Base-by-base conservation (phyloP, 2,888 invertebrate genomes). In the Seira ritae region DNA sequence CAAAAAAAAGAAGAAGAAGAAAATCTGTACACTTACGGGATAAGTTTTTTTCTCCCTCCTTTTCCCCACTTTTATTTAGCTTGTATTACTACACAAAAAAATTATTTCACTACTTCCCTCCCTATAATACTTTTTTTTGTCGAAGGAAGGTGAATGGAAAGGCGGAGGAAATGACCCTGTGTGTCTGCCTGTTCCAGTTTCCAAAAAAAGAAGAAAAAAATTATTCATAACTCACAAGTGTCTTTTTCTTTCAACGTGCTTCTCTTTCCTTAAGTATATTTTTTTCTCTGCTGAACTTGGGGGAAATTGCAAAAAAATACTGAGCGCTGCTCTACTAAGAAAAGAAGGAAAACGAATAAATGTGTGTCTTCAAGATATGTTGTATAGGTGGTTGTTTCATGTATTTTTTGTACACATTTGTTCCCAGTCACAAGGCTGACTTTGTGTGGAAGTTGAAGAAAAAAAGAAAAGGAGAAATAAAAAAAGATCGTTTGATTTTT, bases 101-200 rank as follows among this genome's bases (percentile, higher is more conserved):
- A 62, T 62, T 62, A 62, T 62, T 62, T 62, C 42, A 70, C 22
- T 42, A 42, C 46, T 42, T 20, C 69, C 69, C 42, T 24, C 62
- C 55, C 6, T 31, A 20, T 46, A 2, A n/a, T n/a, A n/a, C n/a
- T n/a, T 8, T 31, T 62, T 69, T 68, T 75, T 24, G 66, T 77
- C 76, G 42, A 75, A 69, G 69, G 73, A 82, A 76, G 71, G 82
- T 72, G 76, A 78, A 77, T 50, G 69, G 69, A 74, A 50, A 84
- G 84, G 82, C 68, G 77, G 81, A 82, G 82, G 76, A 82, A 82
- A 77, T 82, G 82, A 82, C 82, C 82, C 82, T 82, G 77, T 82
- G 77, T 82, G 82, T 76, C 82, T 66, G 82, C 69, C 77, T 73
- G 82, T 82, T 82, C 82, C 82, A 82, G 72, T 82, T 82, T 82